Evolutionary conservation across 2,888 invertebrate genomes (phyloP).

Genomic region (Agriopis leucophaearia): DNA sequence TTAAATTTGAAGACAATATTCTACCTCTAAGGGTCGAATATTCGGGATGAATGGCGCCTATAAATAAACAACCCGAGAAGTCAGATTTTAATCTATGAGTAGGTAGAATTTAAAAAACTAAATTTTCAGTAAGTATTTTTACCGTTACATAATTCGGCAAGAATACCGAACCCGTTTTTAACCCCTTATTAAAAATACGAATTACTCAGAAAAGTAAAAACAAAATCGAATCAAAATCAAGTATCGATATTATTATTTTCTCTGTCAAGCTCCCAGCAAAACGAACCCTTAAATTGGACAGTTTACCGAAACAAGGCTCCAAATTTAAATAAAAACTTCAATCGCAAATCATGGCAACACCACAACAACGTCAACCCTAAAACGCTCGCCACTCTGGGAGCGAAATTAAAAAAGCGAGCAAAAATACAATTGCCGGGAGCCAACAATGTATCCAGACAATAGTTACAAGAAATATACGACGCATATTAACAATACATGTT

Average conservation of each 20-base stretch:
- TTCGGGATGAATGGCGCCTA: no score
- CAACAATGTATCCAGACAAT: constrained; percentile 56
- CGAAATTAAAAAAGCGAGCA: constrained; percentile 27
- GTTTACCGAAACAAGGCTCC: constrained; percentile 13
- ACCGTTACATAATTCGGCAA: no score
- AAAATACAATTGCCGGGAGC: constrained; percentile 53
- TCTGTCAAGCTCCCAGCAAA: background rate
- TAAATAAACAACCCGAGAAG: no score
- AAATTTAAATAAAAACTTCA: constrained; percentile 28
- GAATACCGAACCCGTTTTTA: no score
- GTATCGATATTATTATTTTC: background rate
- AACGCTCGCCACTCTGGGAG: constrained; percentile 35
- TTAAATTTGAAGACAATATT: no score
- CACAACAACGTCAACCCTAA: constrained; percentile 44
- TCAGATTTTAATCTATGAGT: no score
- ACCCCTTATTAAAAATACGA: no score
- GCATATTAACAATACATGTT: constrained; percentile 58
- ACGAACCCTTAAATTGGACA: background rate
- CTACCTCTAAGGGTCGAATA: no score
- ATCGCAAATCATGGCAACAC: constrained; percentile 38
- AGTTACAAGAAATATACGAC: constrained; percentile 61
- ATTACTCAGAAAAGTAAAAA: no score
- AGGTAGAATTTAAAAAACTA: no score
- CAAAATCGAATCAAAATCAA: no score
- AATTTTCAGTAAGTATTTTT: no score